Evolutionary conservation across 37 sponge, comb jelly and placozoan genomes (phyloP).

Genomic region (Spongia lamella): DNA sequence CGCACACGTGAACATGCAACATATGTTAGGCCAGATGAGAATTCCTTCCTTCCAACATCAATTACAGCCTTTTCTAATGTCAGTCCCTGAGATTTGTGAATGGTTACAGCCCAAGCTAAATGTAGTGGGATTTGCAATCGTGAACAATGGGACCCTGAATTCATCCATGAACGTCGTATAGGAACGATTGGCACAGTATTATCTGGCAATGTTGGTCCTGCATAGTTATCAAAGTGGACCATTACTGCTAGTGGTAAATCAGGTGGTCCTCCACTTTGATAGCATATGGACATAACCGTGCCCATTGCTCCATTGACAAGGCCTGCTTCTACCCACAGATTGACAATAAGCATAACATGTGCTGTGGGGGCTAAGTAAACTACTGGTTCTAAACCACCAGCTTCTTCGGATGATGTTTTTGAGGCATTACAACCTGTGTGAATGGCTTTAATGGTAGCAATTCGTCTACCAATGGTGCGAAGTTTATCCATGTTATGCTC

Average conservation of each 20-base stretch:
- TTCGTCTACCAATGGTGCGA: neutral
- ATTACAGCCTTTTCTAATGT: constrained; percentile 38
- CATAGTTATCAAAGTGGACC: constrained; percentile 35
- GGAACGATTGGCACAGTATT: constrained; percentile 27
- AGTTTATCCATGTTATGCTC: constrained; percentile 25
- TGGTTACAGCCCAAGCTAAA: constrained; percentile 33
- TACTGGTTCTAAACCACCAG: constrained; percentile 15
- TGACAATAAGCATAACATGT: constrained; percentile 36
- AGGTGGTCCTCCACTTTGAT: constrained; percentile 25
- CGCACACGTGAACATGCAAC: constrained; percentile 49
- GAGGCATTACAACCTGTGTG: constrained; percentile 16
- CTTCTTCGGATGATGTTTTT: constrained; percentile 26
- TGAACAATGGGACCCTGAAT: neutral
- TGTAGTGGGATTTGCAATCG: constrained; percentile 17
- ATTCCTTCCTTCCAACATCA: constrained; percentile 42
- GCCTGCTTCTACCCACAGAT: constrained; percentile 48
- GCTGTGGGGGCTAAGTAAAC: constrained; percentile 13
- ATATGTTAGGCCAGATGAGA: constrained; percentile 39
- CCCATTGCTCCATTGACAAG: constrained; percentile 56
- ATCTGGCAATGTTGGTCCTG: constrained; percentile 31
- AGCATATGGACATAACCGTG: constrained; percentile 8
- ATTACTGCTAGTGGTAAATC: constrained; percentile 32
- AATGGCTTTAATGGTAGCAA: constrained; percentile 29
- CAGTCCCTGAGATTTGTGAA: constrained; percentile 52
- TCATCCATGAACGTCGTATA: constrained; percentile 4